Evolutionary conservation across 2,797 vertebrate genomes (phyloP), one percentile per base, ranked within the genome.

Genomic region (Meriones psammophilus): DNA sequence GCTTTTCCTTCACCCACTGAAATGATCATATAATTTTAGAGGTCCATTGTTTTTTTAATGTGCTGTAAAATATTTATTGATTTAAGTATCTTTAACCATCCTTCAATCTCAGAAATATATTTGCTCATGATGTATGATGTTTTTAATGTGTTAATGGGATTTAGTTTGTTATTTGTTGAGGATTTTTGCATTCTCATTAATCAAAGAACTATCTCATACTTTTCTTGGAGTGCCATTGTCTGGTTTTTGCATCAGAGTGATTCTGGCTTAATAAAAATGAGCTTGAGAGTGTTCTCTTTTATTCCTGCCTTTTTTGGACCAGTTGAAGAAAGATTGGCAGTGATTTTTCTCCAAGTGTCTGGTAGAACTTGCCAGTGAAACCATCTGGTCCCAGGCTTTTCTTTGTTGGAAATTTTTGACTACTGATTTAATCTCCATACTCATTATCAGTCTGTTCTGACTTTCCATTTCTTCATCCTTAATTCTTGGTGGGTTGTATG

Each of bases 361-460:
- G 39, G 42, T 54, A 36, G 79, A 76, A 92, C 22, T 74, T 74
- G 79, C 90, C 90, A 92, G 42, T 36, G 10, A 74, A 74, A 62
- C 90, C 90, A 84, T 84, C 90, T 92, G 89, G 68, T 64, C 79
- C 33, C 60, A 73, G 30, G 90, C 68, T 83, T 83, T 79, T 79
- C 88, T 79, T 92, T 64, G 79, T 91, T 74, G 56, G 90, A 36
- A 74, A 60, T 54, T 74, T 64, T 62, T 50, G 79, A 84, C 39
- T 92, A 74, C 36, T 84, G 74, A 77, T 68, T 86, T 68, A 33
- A 68, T 86, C 60, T 92, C 50, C 62, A 77, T 68, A 77, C 62
- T 81, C 73, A 81, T 84, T 92, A 62, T 30, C 39, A n/a, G 30
- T 84, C 39, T 74, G 69, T 62, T 74, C 79, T 62, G 69, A 74